These are phyloP conservation scores for Hydra vulgaris DNA, from an alignment of 30 jellyfish, hydroid and myxozoan genomes.

Conservation along the genomic window DNA sequence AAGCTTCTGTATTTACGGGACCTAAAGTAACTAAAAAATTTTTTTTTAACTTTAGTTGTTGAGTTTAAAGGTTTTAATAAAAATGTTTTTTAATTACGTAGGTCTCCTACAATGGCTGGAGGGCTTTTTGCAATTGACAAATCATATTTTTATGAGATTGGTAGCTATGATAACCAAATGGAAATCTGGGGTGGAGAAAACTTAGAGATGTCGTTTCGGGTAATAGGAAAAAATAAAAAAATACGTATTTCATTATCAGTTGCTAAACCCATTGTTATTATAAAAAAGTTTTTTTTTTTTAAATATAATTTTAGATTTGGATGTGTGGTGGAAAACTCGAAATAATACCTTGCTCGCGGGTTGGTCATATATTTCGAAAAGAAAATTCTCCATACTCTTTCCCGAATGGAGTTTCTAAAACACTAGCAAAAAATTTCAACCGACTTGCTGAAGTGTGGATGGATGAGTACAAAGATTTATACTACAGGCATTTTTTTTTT, in stretches of 20 bases:
- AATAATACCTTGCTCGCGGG: conserved; percentile 33
- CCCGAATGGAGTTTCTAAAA: conserved; percentile 28
- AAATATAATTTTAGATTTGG: conserved; percentile 16
- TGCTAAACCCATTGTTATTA: too few relatives aligned
- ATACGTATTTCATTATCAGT: too few relatives aligned
- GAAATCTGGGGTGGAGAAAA: conserved; percentile 43
- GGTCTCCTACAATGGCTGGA: conserved; percentile 46
- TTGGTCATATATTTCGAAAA: conserved; percentile 31
- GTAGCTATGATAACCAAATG: conserved; percentile 26
- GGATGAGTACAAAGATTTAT: conserved; percentile 26
- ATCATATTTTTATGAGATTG: conserved; percentile 23
- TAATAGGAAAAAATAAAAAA: neutral
- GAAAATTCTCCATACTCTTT: conserved; percentile 20
- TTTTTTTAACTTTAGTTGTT: too few relatives aligned
- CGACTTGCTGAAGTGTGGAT: conserved; percentile 33
- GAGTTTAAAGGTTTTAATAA: too few relatives aligned
- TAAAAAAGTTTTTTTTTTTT: too few relatives aligned
- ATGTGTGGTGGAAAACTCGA: conserved; percentile 42
- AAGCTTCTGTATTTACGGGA: conserved; percentile 46
- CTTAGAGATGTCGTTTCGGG: conserved; percentile 37
- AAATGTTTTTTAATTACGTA: too few relatives aligned
- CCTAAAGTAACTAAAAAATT: too few relatives aligned
- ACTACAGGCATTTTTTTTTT: conserved; percentile 1
- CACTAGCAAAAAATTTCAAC: conserved; percentile 22
- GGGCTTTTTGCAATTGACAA: conserved; percentile 18